Evolutionary conservation across 1,140 invertebrate species (phyloP), one percentile per base, ranked within the genome.

Genomic region (Mamestra configurata): DNA sequence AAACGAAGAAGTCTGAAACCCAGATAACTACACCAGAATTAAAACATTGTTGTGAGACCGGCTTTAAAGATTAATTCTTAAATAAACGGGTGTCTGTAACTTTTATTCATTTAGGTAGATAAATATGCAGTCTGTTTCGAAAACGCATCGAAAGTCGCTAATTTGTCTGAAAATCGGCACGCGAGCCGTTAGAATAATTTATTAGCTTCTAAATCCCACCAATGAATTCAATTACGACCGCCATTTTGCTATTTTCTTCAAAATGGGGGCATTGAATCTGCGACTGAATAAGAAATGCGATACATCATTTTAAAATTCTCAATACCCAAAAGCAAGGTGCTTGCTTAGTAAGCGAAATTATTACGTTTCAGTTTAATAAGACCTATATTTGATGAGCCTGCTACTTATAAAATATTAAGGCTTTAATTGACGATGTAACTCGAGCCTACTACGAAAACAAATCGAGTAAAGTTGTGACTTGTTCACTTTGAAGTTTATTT

Each of bases 381-480:
- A 55, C 27, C 49, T 73, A 22, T 40, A 35, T 61, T 31, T 61
- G 43, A 76, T 76, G 27, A 76, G 73, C 13, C 22, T 64, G 57
- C 15, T 49, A 22, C 55, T 46, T 0, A 64, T 76, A 31, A 64
- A 64, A 76, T 76, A 49, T 64, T 49, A 31, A 61, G 15, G 35
- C 72, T 43, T 43, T 59, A 59, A 75, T 59, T 75, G 59, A 59
- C 51, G 72, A 24, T 15, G 53, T 57, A 75, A 75, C 72, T 73
- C 20, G 18, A 53, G 46, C n/a, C 31, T 73, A 73, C 27, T 73
- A 57, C 51, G 51, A 57, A 57, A 73, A 73, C 49, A 73, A 73
- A 73, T 55, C 31, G 27, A 27, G 35, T 55, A 40, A 73, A 73
- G 70, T 73, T 73, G 46, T 37, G 53, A 76, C 18, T 46, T 37